phyloP scores from a whole-genome alignment of 2,113 vertebrate species.

The Vulpes ferrilata region DNA sequence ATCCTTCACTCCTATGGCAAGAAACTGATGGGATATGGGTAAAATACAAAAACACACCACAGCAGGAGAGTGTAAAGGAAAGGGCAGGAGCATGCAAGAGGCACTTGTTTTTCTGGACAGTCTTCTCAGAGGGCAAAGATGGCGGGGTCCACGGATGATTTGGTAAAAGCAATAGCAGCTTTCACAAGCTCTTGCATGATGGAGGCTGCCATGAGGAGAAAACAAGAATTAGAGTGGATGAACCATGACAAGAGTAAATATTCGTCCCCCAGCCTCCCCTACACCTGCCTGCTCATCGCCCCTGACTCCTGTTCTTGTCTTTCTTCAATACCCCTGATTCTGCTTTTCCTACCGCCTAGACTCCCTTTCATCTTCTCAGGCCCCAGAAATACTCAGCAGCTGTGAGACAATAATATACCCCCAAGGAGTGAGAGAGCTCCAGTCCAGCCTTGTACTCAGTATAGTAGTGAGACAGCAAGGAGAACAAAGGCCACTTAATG shows the following conservation, averaged over 20 bases:
- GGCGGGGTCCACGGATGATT: constrained; percentile 44
- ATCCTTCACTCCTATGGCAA: not conserved
- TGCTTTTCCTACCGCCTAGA: not conserved
- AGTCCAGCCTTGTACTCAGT: not conserved
- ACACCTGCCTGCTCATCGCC: not conserved
- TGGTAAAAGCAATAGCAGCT: constrained; percentile 45
- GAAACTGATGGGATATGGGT: not conserved
- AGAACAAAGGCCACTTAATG: not conserved
- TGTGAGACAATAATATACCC: not conserved
- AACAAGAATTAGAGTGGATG: not conserved
- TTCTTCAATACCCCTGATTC: not conserved
- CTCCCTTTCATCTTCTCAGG: not conserved
- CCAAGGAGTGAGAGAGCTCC: not conserved
- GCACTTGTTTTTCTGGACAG: not conserved
- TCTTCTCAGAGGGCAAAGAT: constrained; percentile 9
- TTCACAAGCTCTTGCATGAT: not conserved
- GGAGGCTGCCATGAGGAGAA: constrained; percentile 4
- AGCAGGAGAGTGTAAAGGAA: not conserved
- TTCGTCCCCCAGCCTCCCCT: not conserved
- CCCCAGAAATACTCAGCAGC: not conserved
- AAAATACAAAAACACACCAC: not conserved
- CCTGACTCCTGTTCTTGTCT: not conserved
- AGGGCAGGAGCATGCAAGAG: not conserved
- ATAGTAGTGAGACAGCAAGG: not conserved
- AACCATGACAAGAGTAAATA: rapidly evolving